phyloP scores from a whole-genome alignment of 2,888 invertebrate genomes.

The Anaspis maculata region DNA sequence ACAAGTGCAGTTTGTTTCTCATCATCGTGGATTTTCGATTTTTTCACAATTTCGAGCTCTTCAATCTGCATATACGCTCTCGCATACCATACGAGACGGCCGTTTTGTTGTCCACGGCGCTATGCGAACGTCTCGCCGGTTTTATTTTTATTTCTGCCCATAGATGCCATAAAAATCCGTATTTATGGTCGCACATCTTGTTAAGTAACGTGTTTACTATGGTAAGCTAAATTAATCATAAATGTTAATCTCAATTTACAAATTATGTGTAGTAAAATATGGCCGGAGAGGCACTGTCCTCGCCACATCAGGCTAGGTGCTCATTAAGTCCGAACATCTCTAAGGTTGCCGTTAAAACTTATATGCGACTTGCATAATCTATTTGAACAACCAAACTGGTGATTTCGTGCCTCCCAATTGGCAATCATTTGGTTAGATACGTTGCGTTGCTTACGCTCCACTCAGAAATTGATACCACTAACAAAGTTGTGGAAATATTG shows the following conservation, averaged over 20 bases:
- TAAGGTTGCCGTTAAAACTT: constrained; percentile 1
- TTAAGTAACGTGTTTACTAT: constrained; percentile 11
- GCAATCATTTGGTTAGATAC: too few relatives aligned
- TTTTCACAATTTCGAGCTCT: constrained; percentile 12
- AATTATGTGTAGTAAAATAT: constrained; percentile 10
- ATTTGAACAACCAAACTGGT: too few relatives aligned
- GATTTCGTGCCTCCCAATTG: too few relatives aligned
- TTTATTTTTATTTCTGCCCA: constrained; percentile 5
- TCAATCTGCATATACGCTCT: constrained; percentile 23
- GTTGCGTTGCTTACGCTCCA: too few relatives aligned
- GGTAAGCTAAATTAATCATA: constrained; percentile 11
- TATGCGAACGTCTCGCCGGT: too few relatives aligned
- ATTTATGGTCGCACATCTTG: constrained; percentile 14
- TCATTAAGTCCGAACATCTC: constrained; percentile 7
- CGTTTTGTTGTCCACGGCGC: too few relatives aligned
- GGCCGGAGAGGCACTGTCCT: constrained; percentile 7
- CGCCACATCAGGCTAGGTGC: constrained; percentile 7
- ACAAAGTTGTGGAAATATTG: too few relatives aligned
- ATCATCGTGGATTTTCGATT: constrained; percentile 17
- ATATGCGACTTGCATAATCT: too few relatives aligned
- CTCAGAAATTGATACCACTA: too few relatives aligned
- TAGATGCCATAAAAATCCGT: constrained; percentile 9
- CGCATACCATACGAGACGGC: too few relatives aligned
- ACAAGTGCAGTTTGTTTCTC: constrained; percentile 31
- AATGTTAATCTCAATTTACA: constrained; percentile 12